Evolutionary conservation across 2,888 invertebrate genomes (phyloP), one percentile per base, ranked within the genome.

Genomic region (Pachycephus smyrnensis): DNA sequence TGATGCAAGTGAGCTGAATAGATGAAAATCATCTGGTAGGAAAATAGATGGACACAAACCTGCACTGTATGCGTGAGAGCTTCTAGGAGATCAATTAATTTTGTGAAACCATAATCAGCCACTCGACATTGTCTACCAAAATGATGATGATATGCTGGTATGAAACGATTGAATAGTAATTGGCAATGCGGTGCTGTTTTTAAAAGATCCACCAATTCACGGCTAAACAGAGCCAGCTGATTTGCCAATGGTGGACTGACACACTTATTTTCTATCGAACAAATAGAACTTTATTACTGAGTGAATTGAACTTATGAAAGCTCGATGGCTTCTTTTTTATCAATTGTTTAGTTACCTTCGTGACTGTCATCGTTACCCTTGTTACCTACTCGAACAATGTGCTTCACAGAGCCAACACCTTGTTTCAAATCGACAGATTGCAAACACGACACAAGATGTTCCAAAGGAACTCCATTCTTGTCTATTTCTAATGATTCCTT

Each of bases 81-180:
- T 86, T 98, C 96, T 73, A 99, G 94, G 69, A 99, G 93, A 91
- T 98, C 98, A 32, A 97, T 96, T 3, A 99, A 93, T 91, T 97
- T 97, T 0, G 97, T 97, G 89, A 97, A 98, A n/a, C 99, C 99
- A 90, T 98, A 99, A 92, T 98, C 98, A 11, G 98, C 97, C 1
- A 99, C 98, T 76, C 98, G 95, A 90, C 98, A 98, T 91, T 99
- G 98, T 55, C 97, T 94, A 0, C 98, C 98, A 91, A 98, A 99
- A 92, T 98, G 98, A 92, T 98, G 98, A 90, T 99, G 98, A 92
- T 98, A 99, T 1, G 97, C 96, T 3, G 98, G 98, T 86, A 98
- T 98, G 84, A 98, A 96, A 88, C 97, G 96, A 91, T 93, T 95
- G 90, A 97, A 95, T 4, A 96, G 94, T 92, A 99, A 94, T 78